Conservation (phyloP, 2,113 vertebrate species). For the Dipodomys spectabilis region DNA sequence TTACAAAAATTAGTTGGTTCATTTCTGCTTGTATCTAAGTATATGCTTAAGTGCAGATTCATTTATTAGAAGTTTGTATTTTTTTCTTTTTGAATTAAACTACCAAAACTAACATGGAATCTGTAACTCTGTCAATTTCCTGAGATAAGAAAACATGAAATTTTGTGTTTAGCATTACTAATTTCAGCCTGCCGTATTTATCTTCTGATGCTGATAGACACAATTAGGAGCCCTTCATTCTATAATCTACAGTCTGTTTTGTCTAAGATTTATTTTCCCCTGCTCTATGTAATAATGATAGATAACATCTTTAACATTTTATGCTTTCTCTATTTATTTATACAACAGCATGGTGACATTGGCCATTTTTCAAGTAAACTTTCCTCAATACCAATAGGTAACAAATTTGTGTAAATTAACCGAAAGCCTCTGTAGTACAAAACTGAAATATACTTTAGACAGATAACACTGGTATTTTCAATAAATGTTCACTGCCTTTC, state of each 20-base stretch:
- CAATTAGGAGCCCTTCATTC: not conserved
- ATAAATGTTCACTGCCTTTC: not conserved
- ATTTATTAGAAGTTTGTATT: not conserved
- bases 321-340: constrained; percentile 58
- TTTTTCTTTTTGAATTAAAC: not conserved
- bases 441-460: not conserved
- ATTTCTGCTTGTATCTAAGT: not conserved
- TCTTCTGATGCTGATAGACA: not conserved
- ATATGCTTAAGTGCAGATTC: not conserved
- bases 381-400: not conserved
- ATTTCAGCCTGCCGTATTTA: not conserved
- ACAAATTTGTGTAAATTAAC: constrained; percentile 19
- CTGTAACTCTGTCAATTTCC: not conserved
- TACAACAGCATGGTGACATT: not conserved
- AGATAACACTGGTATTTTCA: not conserved
- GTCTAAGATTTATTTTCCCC: constrained; percentile 22
- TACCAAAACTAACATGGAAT: not conserved
- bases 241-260: not conserved
- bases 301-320: constrained; percentile 44
- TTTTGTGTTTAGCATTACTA: not conserved
- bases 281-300: constrained; percentile 29
- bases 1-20: not conserved
- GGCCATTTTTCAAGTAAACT: constrained; percentile 41
- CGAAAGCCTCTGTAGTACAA: not conserved
- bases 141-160: not conserved